Percentiles rank a stretch among this genome's conserved stretches.
Conservation (phyloP, 2,888 invertebrate species). For the Caenorhabditis sp. region DNA sequence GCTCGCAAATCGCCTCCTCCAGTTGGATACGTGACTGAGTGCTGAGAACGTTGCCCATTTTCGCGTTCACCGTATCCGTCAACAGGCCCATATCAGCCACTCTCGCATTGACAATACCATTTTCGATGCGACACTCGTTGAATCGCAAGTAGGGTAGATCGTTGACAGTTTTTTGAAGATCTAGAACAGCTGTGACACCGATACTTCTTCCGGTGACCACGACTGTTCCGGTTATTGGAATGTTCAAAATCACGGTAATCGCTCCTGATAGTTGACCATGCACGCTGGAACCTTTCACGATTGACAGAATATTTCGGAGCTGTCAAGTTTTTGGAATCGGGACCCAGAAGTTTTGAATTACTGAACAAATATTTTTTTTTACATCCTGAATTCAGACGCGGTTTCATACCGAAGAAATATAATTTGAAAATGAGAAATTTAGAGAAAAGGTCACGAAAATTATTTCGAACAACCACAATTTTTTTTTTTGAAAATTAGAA, state of each 20-base stretch:
- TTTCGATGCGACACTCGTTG: conserved; percentile 48
- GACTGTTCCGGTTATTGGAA: conserved; percentile 55
- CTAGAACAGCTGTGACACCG: conserved; percentile 53
- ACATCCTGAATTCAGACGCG: no score
- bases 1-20: conserved; percentile 55
- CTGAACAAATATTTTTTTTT: no score
- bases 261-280: conserved; percentile 53
- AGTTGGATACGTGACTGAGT: conserved; percentile 50
- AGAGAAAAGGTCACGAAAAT: no score
- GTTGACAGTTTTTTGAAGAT: conserved; percentile 57
- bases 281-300: no score
- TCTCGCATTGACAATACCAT: conserved; percentile 57
- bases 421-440: no score
- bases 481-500: no score
- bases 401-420: no score
- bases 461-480: no score
- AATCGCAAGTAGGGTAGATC: conserved; percentile 59
- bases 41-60: conserved; percentile 50
- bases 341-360: no score
- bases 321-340: no score
- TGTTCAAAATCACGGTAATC: conserved; percentile 55
- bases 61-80: conserved; percentile 67
- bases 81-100: conserved; percentile 66
- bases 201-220: conserved; percentile 53
- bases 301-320: no score